These are phyloP conservation scores for Drosophila demipolita DNA, from an alignment of 2,888 invertebrate species.

Conservation along the genomic window DNA sequence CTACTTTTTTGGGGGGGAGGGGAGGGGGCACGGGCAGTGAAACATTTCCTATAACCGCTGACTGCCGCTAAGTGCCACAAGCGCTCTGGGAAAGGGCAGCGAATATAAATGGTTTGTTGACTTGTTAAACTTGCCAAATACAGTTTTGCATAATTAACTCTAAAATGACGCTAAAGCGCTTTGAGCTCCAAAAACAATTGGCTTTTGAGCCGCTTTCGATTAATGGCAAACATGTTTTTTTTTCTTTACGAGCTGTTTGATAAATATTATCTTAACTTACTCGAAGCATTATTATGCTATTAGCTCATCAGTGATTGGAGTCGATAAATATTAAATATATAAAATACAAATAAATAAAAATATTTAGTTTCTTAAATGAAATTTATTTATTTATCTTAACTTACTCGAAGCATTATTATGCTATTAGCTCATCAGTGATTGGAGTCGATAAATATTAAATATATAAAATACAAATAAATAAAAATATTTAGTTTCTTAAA, in stretches of 20 bases:
- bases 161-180: constrained; percentile 23
- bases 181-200: constrained; percentile 30
- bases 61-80: constrained; percentile 24
- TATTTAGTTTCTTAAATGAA: background rate
- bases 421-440: background rate
- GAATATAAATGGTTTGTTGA: constrained; percentile 64
- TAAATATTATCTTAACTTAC: background rate
- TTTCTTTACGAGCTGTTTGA: background rate
- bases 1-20: background rate
- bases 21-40: no score
- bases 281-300: no score
- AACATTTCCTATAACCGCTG: constrained; percentile 36
- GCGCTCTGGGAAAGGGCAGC: constrained; percentile 17
- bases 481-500: background rate
- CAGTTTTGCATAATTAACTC: constrained; percentile 62
- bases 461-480: no score
- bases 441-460: background rate
- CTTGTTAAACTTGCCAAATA: constrained; percentile 54
- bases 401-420: background rate
- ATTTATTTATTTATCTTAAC: background rate
- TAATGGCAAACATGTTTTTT: constrained; percentile 1
- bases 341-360: no score
- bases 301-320: background rate
- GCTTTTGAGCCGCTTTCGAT: constrained; percentile 17
- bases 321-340: background rate